Evolutionary conservation across 2,797 vertebrate species (phyloP).

Genomic region (Rhyacichthys aspro): DNA sequence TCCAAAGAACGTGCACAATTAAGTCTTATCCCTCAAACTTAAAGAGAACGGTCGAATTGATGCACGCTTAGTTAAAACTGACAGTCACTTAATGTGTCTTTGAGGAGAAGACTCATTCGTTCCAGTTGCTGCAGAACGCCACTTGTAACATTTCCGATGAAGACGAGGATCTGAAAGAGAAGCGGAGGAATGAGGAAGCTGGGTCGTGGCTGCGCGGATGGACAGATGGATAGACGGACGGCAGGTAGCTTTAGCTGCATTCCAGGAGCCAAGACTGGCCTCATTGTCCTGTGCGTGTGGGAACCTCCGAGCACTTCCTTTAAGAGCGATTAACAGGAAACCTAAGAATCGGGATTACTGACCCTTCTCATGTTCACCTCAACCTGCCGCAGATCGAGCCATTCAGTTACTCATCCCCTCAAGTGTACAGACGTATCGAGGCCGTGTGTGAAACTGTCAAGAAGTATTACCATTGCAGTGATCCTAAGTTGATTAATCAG

Average conservation of each 20-base stretch:
- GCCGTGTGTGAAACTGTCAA: background rate
- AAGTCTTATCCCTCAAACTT: too few relatives aligned
- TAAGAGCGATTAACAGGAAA: constrained; percentile 83
- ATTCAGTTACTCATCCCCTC: constrained; percentile 38
- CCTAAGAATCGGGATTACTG: constrained; percentile 74
- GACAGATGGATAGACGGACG: constrained; percentile 48
- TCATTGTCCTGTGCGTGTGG: constrained; percentile 87
- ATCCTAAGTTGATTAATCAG: too few relatives aligned
- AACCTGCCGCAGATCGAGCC: constrained; percentile 61
- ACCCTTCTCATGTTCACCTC: constrained; percentile 69
- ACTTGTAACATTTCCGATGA: background rate
- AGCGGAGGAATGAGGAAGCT: constrained; percentile 27
- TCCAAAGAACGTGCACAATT: too few relatives aligned
- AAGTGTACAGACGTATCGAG: constrained; percentile 8
- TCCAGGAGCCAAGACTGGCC: constrained; percentile 81
- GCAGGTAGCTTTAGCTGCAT: constrained; percentile 61
- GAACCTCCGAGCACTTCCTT: constrained; percentile 87
- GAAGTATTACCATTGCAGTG: too few relatives aligned
- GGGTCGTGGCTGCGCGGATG: constrained; percentile 20
- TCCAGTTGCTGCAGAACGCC: too few relatives aligned
- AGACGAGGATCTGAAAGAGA: background rate
- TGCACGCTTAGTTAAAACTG: too few relatives aligned
- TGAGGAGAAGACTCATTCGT: too few relatives aligned
- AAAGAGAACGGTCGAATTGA: too few relatives aligned
- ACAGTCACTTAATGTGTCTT: too few relatives aligned